Evolutionary conservation across 2,797 vertebrate genomes (phyloP).

Genomic region (Chiroxiphia lanceolata): DNA sequence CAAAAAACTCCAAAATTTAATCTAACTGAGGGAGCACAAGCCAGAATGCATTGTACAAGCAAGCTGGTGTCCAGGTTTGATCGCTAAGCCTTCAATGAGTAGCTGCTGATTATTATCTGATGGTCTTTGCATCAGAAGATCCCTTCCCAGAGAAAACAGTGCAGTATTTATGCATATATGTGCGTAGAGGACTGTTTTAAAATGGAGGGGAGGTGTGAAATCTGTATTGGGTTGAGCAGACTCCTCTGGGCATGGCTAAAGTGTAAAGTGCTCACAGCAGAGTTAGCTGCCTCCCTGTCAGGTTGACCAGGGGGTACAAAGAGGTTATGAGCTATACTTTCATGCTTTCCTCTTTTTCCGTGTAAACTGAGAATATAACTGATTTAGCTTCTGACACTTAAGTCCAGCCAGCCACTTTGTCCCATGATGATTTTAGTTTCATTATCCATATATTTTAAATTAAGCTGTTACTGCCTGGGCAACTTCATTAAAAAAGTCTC

Average conservation of each 20-base stretch:
- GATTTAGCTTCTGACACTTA: background rate
- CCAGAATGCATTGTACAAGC: background rate
- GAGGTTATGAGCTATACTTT: background rate
- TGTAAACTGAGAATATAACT: background rate
- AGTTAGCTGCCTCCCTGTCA: background rate
- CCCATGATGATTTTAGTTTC: background rate
- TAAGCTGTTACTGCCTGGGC: background rate
- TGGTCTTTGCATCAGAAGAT: background rate
- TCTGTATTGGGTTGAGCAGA: accelerated
- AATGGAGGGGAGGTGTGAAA: background rate
- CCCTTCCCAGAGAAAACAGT: background rate
- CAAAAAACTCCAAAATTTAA: background rate
- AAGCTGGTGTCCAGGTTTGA: background rate
- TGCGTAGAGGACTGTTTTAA: background rate
- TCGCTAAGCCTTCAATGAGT: background rate
- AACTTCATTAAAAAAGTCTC: background rate
- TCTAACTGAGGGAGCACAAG: background rate
- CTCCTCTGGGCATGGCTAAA: background rate
- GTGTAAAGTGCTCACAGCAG: background rate
- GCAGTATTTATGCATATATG: background rate
- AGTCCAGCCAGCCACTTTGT: background rate
- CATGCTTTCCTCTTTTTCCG: background rate
- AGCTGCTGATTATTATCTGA: background rate
- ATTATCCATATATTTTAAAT: background rate
- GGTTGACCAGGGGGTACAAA: background rate